phyloP scores from a whole-genome alignment of 2,888 invertebrate genomes.

The Eueremaeus valkanovi region DNA sequence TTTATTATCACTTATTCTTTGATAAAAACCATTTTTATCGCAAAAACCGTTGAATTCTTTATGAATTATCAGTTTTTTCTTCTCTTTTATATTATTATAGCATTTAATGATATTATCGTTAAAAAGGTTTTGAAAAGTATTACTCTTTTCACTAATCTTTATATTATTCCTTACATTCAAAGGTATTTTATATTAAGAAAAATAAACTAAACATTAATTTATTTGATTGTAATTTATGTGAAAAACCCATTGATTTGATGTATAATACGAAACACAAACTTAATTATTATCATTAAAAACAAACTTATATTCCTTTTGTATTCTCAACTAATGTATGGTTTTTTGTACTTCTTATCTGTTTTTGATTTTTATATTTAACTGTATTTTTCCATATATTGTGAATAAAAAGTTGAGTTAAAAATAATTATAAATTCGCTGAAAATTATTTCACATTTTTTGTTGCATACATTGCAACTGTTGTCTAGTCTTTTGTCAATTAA shows the following conservation, averaged over 20 bases:
- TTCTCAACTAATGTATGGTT: neutral
- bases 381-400: neutral
- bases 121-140: neutral
- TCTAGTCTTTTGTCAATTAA: neutral
- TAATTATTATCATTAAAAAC: neutral
- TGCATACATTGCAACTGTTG: too few species aligned
- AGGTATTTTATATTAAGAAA: neutral
- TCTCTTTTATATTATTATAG: neutral
- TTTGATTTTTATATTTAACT: neutral
- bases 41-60: neutral
- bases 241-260: constrained; percentile 1
- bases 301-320: neutral
- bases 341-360: constrained; percentile 3
- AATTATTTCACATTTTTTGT: too few species aligned
- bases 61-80: neutral
- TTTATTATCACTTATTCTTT: neutral
- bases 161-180: neutral
- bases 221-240: constrained; percentile 9
- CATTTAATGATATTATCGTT: neutral
- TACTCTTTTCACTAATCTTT: neutral
- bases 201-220: neutral
- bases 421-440: neutral
- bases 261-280: neutral
- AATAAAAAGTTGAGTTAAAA: neutral
- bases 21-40: constrained; percentile 1